Conservation (phyloP, 2,113 vertebrate species). For the Microcebus jonahi region DNA sequence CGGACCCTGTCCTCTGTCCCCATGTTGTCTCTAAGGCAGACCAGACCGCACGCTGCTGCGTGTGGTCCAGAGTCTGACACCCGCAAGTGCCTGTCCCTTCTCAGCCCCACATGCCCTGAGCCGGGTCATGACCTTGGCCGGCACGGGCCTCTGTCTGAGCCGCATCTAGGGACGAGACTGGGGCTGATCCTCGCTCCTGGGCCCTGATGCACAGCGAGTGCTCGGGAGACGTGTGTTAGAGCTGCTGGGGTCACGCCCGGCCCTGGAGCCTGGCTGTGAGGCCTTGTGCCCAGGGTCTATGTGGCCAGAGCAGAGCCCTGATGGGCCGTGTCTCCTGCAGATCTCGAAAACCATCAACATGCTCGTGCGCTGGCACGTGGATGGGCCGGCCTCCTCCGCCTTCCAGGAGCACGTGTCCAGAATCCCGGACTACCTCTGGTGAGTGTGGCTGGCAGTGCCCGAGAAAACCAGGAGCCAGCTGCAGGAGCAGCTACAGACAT, state of each 20-base stretch:
- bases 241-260: background rate
- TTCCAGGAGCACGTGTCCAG: constrained; percentile 94
- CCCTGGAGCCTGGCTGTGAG: no score
- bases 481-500: background rate
- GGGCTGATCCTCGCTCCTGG: background rate
- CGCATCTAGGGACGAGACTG: background rate
- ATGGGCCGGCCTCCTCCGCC: constrained; percentile 89
- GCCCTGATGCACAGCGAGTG: background rate
- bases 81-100: background rate
- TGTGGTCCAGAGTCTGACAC: background rate
- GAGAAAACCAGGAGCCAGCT: no score
- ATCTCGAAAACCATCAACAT: constrained; percentile 98
- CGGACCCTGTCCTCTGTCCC: background rate
- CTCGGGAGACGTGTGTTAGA: background rate
- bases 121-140: background rate
- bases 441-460: constrained; percentile 58
- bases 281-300: rapidly evolving
- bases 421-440: constrained; percentile 98
- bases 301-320: background rate
- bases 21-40: rapidly evolving
- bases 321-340: constrained; percentile 76
- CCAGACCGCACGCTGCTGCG: background rate
- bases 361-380: constrained; percentile 93
- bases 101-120: background rate
- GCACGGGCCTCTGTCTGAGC: background rate